Evolutionary conservation across 2,113 vertebrate species (phyloP).

Genomic region (Cairina moschata): DNA sequence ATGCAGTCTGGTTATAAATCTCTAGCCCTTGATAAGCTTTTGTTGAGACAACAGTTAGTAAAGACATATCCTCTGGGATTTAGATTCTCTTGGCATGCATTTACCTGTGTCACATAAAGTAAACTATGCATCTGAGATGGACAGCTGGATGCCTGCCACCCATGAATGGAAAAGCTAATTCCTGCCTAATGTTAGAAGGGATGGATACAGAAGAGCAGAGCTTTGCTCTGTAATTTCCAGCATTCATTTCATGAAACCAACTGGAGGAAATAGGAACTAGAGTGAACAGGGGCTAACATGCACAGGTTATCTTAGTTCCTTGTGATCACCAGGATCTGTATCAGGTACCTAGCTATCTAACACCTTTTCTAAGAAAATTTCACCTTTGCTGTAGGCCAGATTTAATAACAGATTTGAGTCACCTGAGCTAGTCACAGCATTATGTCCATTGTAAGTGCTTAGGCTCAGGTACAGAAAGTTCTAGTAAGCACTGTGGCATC

Average conservation of each 20-base stretch:
- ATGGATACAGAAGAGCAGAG: not conserved
- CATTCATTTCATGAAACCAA: rapidly evolving
- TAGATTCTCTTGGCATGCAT: not conserved
- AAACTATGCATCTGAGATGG: not conserved
- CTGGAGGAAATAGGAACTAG: not conserved
- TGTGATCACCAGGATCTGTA: not conserved
- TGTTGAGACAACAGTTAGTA: not conserved
- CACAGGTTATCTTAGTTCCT: rapidly evolving
- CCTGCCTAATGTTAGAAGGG: not conserved
- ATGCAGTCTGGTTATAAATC: not conserved
- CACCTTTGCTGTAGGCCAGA: not conserved
- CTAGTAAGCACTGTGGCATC: not conserved
- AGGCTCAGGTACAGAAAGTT: not conserved
- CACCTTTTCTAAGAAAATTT: not conserved
- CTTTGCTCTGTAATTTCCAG: not conserved
- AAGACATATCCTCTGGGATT: not conserved
- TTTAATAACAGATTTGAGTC: not conserved
- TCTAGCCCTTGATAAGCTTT: not conserved
- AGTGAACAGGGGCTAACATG: rapidly evolving
- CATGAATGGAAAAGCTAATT: not conserved
- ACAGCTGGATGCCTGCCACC: not conserved
- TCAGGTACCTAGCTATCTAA: not conserved
- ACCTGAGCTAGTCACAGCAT: not conserved
- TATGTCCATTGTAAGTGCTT: not conserved
- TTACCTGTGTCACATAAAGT: not conserved